These are phyloP conservation scores for Pristionchus japonicus DNA, from an alignment of 2,888 invertebrate species.

Conservation along the genomic window DNA sequence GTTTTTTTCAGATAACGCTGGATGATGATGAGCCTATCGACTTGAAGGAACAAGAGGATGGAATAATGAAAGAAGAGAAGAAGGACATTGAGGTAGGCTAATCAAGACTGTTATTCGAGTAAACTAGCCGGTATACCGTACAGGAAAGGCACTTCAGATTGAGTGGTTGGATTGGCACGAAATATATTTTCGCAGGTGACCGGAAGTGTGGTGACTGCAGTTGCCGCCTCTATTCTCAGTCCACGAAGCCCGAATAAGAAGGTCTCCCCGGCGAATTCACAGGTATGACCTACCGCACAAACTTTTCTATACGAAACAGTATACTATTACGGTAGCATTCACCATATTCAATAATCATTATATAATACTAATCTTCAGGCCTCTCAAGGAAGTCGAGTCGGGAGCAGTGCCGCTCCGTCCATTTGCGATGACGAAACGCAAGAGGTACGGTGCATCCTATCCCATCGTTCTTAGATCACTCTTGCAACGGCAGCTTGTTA, in stretches of 20 bases:
- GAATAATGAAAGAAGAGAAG: background rate
- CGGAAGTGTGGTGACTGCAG: conserved; percentile 22
- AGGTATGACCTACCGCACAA: background rate
- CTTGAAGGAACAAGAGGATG: background rate
- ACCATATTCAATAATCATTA: background rate
- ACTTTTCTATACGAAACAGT: background rate
- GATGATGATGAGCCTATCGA: conserved; percentile 1
- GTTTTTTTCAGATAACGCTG: background rate
- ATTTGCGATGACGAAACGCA: background rate
- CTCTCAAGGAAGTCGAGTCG: background rate
- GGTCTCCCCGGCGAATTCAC: background rate
- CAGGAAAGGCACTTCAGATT: background rate
- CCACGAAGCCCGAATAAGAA: background rate
- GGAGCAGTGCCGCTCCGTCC: background rate
- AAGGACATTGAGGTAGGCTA: too few relatives aligned
- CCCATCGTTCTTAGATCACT: background rate
- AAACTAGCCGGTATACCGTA: background rate
- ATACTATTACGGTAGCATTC: background rate
- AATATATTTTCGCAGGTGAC: background rate
- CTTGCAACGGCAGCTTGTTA: background rate
- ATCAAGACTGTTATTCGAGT: background rate
- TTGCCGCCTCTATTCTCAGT: background rate
- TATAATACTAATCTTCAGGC: background rate
- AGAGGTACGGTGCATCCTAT: background rate
- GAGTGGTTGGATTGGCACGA: background rate